Evolutionary conservation across 2,888 invertebrate genomes (phyloP), one percentile per base, ranked within the genome.

Genomic region (Aquatica leii): DNA sequence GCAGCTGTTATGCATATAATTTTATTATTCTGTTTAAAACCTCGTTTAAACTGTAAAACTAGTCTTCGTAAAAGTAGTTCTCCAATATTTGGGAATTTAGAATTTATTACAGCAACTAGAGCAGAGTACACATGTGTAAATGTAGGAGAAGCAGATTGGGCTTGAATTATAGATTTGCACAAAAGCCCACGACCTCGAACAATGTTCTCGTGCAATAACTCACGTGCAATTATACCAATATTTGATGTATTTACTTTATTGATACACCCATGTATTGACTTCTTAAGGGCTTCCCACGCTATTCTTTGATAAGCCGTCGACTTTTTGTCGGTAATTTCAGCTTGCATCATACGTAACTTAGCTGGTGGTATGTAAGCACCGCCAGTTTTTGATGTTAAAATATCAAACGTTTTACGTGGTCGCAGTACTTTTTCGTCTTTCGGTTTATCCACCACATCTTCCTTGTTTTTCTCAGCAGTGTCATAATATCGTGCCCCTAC

Each of bases 291-390:
- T 83, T 99, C 98, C 99, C 99, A 99, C 0, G 98, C 94, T 51
- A 99, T 90, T 71, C 98, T 86, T 80, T 99, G 99, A 82, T 95
- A 99, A 1, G 95, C 94, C 18, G 91, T 89, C 65, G 96, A 95
- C n/a, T 91, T 86, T 84, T 99, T 99, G 77, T 99, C 98, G 0
- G 94, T 94, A 54, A 98, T 97, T 80, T 94, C 91, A 0, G 93
- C 94, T 82, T 98, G 98, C 94, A 98, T 94, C 88, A 97, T 86
- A 17, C 93, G 87, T 40, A 99, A 84, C 77, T 94, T 95, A 0
- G 98, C 98, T 0, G 98, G 99, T 0, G 99, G 99, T 74, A 99
- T 99, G 76, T 99, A 99, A 2, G 98, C 98, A 59, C 95, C 96
- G 37, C 95, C 95, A 6, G 95, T 95, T 76, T 88, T 87, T 0